phyloP scores from a whole-genome alignment of 2,113 vertebrate genomes.

The Colossoma macropomum region DNA sequence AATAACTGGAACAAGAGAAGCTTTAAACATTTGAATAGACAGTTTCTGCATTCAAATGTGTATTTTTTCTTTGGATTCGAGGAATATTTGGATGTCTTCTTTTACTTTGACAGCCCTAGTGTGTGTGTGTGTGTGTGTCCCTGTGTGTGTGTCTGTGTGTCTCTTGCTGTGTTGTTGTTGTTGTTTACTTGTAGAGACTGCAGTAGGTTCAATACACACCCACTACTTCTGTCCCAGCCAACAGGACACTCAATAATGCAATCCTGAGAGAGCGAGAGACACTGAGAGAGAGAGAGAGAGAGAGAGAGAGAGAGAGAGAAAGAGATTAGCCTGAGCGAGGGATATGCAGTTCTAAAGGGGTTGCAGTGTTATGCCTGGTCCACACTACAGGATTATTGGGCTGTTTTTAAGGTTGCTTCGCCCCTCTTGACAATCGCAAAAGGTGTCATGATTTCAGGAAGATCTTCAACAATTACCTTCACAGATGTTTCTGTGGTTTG shows the following conservation, averaged over 20 bases:
- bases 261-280: not conserved
- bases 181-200: conserved; percentile 12
- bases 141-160: not conserved
- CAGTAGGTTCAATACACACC: conserved; percentile 6
- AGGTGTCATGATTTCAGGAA: too few relatives aligned
- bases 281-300: conserved; percentile 6
- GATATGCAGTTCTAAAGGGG: not conserved
- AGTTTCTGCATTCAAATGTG: too few relatives aligned
- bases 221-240: not conserved
- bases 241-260: not conserved
- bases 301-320: not conserved
- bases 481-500: too few relatives aligned
- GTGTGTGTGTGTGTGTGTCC: not conserved
- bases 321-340: not conserved
- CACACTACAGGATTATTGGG: too few relatives aligned
- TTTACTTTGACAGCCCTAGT: too few relatives aligned
- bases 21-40: too few relatives aligned
- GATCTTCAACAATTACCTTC: too few relatives aligned
- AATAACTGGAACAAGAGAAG: too few relatives aligned
- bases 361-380: not conserved
- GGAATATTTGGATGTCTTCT: too few relatives aligned
- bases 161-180: too few relatives aligned
- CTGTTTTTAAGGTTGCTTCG: not conserved
- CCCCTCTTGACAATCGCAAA: not conserved
- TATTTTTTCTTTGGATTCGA: too few relatives aligned